A percentile compares a stretch with the other conserved stretches of the same genome.
phyloP scores from a whole-genome alignment of 2,888 invertebrate species.

The Pedicia rivosa region DNA sequence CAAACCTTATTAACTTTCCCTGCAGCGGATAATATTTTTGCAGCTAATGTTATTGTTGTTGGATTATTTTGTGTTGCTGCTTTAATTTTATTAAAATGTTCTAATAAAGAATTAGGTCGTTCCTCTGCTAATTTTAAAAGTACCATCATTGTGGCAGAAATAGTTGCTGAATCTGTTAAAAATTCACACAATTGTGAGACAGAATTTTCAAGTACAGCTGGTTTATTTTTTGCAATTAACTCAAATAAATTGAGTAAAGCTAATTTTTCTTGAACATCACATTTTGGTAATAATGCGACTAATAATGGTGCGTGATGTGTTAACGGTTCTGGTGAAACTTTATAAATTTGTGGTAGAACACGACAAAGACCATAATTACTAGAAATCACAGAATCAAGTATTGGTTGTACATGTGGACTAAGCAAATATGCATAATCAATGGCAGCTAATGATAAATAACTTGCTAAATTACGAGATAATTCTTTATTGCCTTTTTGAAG shows the following conservation, averaged over 20 bases:
- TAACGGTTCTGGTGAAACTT: constrained; percentile 71
- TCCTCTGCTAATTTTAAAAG: constrained; percentile 58
- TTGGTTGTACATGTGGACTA: constrained; percentile 74
- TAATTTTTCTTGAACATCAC: constrained; percentile 73
- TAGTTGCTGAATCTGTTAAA: constrained; percentile 40
- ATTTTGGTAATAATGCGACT: constrained; percentile 57
- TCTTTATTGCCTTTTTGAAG: constrained; percentile 81
- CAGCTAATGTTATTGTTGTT: constrained; percentile 46
- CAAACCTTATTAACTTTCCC: constrained; percentile 53
- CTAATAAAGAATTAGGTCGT: constrained; percentile 50
- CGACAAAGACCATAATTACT: constrained; percentile 79
- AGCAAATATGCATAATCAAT: constrained; percentile 77
- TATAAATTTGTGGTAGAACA: constrained; percentile 80
- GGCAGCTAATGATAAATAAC: constrained; percentile 82
- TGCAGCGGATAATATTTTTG: constrained; percentile 51
- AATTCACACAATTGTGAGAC: constrained; percentile 70
- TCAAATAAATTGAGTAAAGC: constrained; percentile 70
- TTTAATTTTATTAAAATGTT: constrained; percentile 52
- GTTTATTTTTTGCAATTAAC: constrained; percentile 64
- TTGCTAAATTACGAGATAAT: constrained; percentile 76
- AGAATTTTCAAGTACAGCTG: constrained; percentile 64
- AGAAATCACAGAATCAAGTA: constrained; percentile 79
- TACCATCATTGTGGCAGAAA: constrained; percentile 50
- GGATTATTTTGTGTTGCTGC: constrained; percentile 49
- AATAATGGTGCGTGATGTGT: constrained; percentile 72